These are phyloP conservation scores for Coelinius sp. DNA, from an alignment of 2,888 invertebrate species.

Conservation along the genomic window DNA sequence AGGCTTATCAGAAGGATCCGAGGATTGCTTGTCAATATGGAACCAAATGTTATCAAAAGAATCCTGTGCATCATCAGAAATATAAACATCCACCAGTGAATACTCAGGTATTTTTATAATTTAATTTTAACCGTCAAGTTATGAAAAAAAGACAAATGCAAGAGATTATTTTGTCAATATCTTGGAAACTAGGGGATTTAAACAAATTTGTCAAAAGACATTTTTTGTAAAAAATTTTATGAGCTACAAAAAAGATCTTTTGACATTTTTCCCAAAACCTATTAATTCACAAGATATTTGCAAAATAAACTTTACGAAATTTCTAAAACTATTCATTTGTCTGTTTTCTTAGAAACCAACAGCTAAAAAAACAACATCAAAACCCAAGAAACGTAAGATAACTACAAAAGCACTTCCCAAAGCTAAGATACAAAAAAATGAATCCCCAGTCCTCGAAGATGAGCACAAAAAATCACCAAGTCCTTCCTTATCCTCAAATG, in stretches of 20 bases:
- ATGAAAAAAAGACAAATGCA: no score
- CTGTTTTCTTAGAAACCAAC: neutral
- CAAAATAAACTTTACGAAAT: no score
- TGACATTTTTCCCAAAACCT: no score
- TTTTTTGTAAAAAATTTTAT: no score
- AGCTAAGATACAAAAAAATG: constrained; percentile 36
- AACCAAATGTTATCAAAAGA: constrained; percentile 85
- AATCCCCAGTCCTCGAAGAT: constrained; percentile 21
- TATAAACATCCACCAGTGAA: constrained; percentile 81
- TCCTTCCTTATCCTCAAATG: constrained; percentile 29
- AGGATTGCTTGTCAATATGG: constrained; percentile 84
- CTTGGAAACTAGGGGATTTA: no score
- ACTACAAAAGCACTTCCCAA: neutral
- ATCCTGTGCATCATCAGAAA: constrained; percentile 80
- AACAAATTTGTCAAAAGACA: no score
- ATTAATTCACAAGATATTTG: no score
- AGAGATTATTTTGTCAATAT: neutral
- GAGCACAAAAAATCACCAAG: constrained; percentile 42
- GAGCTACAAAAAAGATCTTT: no score
- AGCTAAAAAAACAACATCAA: constrained; percentile 38
- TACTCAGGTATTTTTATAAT: constrained; percentile 40
- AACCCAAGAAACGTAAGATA: constrained; percentile 43
- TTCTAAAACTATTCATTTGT: neutral
- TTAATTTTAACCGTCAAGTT: no score
- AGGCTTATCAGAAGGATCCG: constrained; percentile 59